Conservation (phyloP, 2,797 vertebrate genomes). For the Valencia hispanica region DNA sequence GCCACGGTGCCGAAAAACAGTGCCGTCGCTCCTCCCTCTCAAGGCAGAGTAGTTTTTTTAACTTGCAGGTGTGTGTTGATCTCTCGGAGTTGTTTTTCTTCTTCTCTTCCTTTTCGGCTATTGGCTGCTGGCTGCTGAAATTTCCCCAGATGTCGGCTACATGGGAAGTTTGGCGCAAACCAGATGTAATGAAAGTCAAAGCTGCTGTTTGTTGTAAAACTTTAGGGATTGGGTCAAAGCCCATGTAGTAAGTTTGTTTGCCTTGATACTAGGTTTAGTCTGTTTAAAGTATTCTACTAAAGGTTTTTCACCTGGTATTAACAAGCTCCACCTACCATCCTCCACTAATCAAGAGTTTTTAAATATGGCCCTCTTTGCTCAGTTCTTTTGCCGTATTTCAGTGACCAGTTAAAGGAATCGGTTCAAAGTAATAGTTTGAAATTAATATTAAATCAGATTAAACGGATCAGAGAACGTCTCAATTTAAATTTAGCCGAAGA, state of each 20-base stretch:
- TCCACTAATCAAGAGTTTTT: conserved; percentile 50
- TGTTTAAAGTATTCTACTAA: conserved; percentile 9
- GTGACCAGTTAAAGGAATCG: conserved; percentile 32
- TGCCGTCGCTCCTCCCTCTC: conserved; percentile 45
- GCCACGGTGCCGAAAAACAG: conserved; percentile 78
- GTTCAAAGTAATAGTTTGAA: conserved; percentile 38
- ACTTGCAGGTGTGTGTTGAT: conserved; percentile 39
- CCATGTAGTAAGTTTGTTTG: conserved; percentile 55
- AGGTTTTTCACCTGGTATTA: conserved; percentile 36
- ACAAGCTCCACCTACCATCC: conserved; percentile 32
- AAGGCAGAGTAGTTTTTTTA: conserved; percentile 55
- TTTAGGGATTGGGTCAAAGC: conserved; percentile 57
- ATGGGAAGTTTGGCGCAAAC: conserved; percentile 17
- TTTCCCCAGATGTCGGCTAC: conserved; percentile 32
- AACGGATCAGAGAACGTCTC: conserved; percentile 16
- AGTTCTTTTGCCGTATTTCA: conserved; percentile 47
- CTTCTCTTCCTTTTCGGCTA: conserved; percentile 26
- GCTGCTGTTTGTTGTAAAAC: conserved; percentile 34
- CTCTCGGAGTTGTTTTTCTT: conserved; percentile 31
- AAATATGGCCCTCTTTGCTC: conserved; percentile 16
- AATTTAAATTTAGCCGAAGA: conserved; percentile 38
- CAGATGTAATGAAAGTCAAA: conserved; percentile 24
- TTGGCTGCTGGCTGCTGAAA: conserved; percentile 47
- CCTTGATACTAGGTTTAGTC: conserved; percentile 18
- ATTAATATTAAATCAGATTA: conserved; percentile 22